These are phyloP conservation scores for Stegostoma tigrinum DNA, from an alignment of 2,113 vertebrate species.

Conservation along the genomic window DNA sequence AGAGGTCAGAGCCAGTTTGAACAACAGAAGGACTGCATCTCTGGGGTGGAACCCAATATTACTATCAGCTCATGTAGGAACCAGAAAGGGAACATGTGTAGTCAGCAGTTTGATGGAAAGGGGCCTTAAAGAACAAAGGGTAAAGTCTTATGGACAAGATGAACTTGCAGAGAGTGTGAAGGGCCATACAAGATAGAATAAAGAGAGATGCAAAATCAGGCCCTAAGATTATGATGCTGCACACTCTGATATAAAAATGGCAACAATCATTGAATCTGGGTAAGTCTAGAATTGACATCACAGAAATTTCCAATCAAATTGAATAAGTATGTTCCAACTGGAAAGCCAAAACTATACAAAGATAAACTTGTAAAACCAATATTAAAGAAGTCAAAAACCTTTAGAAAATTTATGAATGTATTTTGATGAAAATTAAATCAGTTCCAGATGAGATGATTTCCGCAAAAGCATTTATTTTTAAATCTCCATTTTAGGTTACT, in stretches of 20 bases:
- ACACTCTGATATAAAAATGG: background rate
- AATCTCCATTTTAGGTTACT: background rate
- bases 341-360: background rate
- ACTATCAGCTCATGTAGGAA: background rate
- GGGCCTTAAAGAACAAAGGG: background rate
- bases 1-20: background rate
- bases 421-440: constrained; percentile 36
- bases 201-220: background rate
- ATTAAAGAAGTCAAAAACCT: background rate
- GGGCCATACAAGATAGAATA: background rate
- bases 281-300: background rate
- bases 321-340: background rate
- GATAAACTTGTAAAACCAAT: background rate
- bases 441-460: constrained; percentile 33
- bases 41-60: background rate
- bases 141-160: background rate
- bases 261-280: background rate
- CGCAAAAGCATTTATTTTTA: background rate
- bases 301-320: background rate
- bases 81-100: background rate
- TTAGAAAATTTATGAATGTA: constrained; percentile 17
- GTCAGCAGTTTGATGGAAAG: background rate
- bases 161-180: background rate
- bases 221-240: background rate
- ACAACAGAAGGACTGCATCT: background rate